Evolutionary conservation across 1,140 invertebrate genomes (phyloP).

Genomic region (Scaptomyza pallida): DNA sequence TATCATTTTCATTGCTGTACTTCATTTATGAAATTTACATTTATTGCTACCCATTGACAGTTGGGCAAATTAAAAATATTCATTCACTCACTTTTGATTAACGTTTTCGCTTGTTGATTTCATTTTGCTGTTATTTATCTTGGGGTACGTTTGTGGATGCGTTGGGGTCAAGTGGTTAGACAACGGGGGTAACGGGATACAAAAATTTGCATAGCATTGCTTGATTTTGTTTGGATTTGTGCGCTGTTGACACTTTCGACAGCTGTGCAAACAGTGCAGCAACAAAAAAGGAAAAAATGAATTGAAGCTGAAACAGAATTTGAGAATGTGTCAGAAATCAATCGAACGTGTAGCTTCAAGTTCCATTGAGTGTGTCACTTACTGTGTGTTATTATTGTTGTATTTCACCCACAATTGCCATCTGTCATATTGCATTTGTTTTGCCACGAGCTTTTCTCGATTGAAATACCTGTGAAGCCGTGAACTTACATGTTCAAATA

Average conservation of each 20-base stretch:
- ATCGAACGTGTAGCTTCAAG: slow-evolving; percentile 20
- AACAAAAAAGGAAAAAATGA: too few relatives aligned
- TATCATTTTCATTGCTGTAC: slow-evolving; percentile 32
- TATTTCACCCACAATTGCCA: slow-evolving; percentile 3
- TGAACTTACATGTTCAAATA: slow-evolving; percentile 18
- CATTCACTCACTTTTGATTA: slow-evolving; percentile 60
- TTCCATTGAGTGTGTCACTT: slow-evolving; percentile 14
- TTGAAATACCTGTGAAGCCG: slow-evolving; percentile 1
- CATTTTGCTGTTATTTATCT: slow-evolving; percentile 29
- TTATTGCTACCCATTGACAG: slow-evolving; percentile 66
- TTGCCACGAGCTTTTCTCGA: slow-evolving; percentile 10
- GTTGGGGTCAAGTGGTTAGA: neutral
- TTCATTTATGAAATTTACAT: slow-evolving; percentile 78
- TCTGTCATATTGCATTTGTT: slow-evolving; percentile 36
- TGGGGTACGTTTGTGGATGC: neutral
- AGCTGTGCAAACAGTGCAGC: slow-evolving; percentile 33
- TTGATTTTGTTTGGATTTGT: slow-evolving; percentile 42
- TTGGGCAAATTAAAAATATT: slow-evolving; percentile 45
- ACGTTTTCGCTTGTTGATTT: slow-evolving; percentile 43
- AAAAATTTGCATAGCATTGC: slow-evolving; percentile 43
- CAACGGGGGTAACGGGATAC: neutral
- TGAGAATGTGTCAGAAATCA: slow-evolving; percentile 36
- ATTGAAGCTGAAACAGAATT: slow-evolving; percentile 18
- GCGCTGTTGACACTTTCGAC: slow-evolving; percentile 36
- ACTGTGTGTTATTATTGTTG: neutral